Evolutionary conservation across 2,888 invertebrate species (phyloP).

Genomic region (Torymus texanus): DNA sequence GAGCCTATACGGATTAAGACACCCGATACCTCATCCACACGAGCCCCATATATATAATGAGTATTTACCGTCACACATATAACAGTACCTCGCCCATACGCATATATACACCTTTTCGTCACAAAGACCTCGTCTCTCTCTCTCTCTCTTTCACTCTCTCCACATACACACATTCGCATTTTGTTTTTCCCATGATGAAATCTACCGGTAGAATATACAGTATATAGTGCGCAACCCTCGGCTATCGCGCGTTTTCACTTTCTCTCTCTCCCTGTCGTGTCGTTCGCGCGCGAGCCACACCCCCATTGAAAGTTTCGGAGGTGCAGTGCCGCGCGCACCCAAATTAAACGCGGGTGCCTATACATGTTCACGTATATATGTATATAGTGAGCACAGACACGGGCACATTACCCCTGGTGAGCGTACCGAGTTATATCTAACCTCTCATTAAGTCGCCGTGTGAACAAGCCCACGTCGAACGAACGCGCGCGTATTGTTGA

Average conservation of each 20-base stretch:
- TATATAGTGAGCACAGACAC: no score
- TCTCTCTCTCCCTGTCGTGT: neutral
- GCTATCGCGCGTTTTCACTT: conserved; percentile 45
- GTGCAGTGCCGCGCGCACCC: conserved; percentile 64
- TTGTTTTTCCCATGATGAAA: no score
- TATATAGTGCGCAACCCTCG: conserved; percentile 29
- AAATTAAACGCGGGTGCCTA: conserved; percentile 70
- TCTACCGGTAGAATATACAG: neutral
- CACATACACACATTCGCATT: no score
- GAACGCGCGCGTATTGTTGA: conserved; percentile 44
- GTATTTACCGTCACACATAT: conserved; percentile 41
- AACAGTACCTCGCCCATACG: conserved; percentile 60
- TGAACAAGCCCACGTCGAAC: conserved; percentile 62
- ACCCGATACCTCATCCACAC: conserved; percentile 27
- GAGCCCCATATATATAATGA: conserved; percentile 36
- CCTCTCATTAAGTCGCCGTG: conserved; percentile 74
- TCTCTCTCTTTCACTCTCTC: no score
- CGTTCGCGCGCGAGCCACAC: conserved; percentile 64
- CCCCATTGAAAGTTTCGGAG: conserved; percentile 68
- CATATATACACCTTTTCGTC: no score
- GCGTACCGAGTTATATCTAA: conserved; percentile 73
- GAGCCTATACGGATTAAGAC: conserved; percentile 17
- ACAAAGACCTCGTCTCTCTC: conserved; percentile 34
- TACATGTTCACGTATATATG: no score
- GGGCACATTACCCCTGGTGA: conserved; percentile 56